Conservation (phyloP, 2,888 invertebrate genomes). For the Drosophila subsilvestris region DNA sequence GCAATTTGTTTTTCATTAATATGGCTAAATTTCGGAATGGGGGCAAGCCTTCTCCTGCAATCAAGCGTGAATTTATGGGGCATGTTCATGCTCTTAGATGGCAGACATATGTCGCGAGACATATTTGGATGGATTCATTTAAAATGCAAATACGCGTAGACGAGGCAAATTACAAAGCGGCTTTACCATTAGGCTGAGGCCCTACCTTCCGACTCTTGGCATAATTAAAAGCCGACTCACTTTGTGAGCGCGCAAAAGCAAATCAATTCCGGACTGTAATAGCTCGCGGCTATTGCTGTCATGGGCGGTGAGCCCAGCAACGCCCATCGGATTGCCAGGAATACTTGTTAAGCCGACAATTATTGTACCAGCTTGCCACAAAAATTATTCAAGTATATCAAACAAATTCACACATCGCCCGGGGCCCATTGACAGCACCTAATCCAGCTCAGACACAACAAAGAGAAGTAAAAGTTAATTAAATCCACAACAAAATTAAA, state of each 20-base stretch:
- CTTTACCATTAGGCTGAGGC: not conserved
- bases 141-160: conserved; percentile 27
- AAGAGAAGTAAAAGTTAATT: conserved; percentile 35
- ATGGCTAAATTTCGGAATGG: no score
- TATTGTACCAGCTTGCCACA: conserved; percentile 28
- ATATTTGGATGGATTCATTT: conserved; percentile 48
- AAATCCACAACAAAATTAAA: conserved; percentile 10
- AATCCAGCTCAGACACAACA: conserved; percentile 18
- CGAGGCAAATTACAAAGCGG: conserved; percentile 19
- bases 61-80: conserved; percentile 39
- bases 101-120: conserved; percentile 23
- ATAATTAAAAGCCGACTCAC: conserved; percentile 32
- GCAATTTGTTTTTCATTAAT: no score
- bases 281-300: conserved; percentile 53
- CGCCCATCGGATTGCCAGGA: conserved; percentile 37
- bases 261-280: conserved; percentile 57
- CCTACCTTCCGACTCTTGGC: conserved; percentile 6
- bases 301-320: conserved; percentile 49
- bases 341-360: conserved; percentile 43
- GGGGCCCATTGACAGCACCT: conserved; percentile 22
- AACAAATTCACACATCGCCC: conserved; percentile 27
- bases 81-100: not conserved
- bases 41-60: conserved; percentile 38
- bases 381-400: conserved; percentile 30
- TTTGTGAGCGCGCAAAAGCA: conserved; percentile 34